Base-by-base conservation (phyloP, 2,888 invertebrate species). In the Flabesymbios commensalis region DNA sequence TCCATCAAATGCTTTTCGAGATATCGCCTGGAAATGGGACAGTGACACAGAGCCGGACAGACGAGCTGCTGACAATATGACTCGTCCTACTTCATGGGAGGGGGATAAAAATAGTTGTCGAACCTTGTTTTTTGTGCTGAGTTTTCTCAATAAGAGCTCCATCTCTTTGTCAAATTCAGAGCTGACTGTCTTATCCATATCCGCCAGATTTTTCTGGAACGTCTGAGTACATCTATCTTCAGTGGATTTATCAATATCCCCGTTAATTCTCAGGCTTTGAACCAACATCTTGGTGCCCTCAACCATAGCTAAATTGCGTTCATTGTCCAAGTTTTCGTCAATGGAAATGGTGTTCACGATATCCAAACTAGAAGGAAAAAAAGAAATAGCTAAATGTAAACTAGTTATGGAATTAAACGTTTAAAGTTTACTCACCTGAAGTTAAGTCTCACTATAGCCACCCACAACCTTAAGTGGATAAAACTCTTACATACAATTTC, bases 51-150 rank as follows among this genome's bases (percentile, higher is more conserved):
- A n/a, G n/a, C n/a, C n/a, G n/a, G n/a, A n/a, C n/a, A n/a, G n/a
- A n/a, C n/a, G n/a, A n/a, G n/a, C n/a, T n/a, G n/a, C n/a, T n/a
- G 26, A 22, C 24, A n/a, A 24, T 17, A 10, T 14, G 7, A 19
- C 22, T 22, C 7, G 19, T 14, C 10, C 22, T 10, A 45, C 19
- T 7, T 17, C 19, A 45, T 17, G 22, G 19, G 22, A 45, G 7
- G 22, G 19, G n/a, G n/a, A n/a, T n/a, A n/a, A n/a, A n/a, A n/a
- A n/a, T n/a, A n/a, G n/a, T n/a, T n/a, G n/a, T n/a, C 65, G 64
- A 36, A 77, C 78, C 75, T 75, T 76, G 60, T 80, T 80, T 64
- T 77, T 79, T 7, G 72, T 71, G 56, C 75, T 73, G 22, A 78
- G 69, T 41, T 72, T 72, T 56, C 73, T 75, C 61, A 72, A 73